Percentiles rank a stretch among this genome's conserved stretches.
Conservation (phyloP, 2,888 invertebrate species). For the Plagodis dolabraria region DNA sequence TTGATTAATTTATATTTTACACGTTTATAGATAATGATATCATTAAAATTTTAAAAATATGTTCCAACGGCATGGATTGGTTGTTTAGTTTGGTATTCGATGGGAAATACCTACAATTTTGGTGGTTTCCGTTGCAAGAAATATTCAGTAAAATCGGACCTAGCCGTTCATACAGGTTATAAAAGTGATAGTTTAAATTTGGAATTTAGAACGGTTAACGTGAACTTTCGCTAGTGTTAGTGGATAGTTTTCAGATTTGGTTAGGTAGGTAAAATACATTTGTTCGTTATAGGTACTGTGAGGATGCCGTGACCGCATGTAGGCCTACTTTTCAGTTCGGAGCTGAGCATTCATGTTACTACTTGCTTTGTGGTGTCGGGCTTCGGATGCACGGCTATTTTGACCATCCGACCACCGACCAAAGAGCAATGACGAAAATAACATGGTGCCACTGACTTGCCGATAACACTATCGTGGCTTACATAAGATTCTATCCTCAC, state of each 20-base stretch:
- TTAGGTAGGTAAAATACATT: too few relatives aligned
- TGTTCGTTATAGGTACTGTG: too few relatives aligned
- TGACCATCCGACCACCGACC: slow-evolving; percentile 43
- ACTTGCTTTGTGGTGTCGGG: slow-evolving; percentile 9
- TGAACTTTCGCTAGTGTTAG: too few relatives aligned
- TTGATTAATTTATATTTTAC: too few relatives aligned
- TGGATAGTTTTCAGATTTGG: too few relatives aligned
- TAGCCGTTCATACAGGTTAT: too few relatives aligned
- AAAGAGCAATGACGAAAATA: slow-evolving; percentile 53
- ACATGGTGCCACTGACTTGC: slow-evolving; percentile 41
- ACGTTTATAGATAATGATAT: too few relatives aligned
- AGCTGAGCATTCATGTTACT: slow-evolving; percentile 28
- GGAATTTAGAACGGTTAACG: too few relatives aligned
- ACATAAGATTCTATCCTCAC: slow-evolving; percentile 57
- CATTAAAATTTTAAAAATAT: too few relatives aligned
- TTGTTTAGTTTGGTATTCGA: neutral
- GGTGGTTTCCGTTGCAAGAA: neutral
- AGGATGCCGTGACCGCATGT: slow-evolving; percentile 6
- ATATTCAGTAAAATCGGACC: neutral
- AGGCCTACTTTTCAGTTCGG: slow-evolving; percentile 31
- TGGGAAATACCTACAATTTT: neutral
- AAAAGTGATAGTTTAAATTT: too few relatives aligned
- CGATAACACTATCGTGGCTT: slow-evolving; percentile 67
- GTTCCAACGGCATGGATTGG: too few relatives aligned
- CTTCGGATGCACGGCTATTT: slow-evolving; percentile 53